Conservation (phyloP, 2,888 invertebrate genomes). For the Drosophila subsilvestris region DNA sequence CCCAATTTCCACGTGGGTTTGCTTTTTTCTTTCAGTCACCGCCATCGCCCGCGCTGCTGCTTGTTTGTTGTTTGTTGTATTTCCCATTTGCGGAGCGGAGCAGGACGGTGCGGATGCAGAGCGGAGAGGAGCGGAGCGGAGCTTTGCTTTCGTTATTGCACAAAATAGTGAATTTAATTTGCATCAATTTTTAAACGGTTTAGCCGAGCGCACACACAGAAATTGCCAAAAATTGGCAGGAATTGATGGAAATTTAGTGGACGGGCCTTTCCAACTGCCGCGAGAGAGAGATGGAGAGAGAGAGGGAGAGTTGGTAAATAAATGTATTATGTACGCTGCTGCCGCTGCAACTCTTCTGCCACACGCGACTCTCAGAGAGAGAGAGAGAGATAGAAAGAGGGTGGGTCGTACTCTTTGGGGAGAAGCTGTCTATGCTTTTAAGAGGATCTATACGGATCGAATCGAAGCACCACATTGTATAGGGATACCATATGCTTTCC, state of each 20-base stretch:
- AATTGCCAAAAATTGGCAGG: constrained; percentile 39
- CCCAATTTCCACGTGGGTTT: constrained; percentile 34
- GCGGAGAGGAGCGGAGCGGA: too few relatives aligned
- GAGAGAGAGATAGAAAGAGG: not conserved
- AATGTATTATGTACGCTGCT: constrained; percentile 29
- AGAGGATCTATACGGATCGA: not conserved
- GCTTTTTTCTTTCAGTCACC: not conserved
- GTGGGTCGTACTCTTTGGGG: not conserved
- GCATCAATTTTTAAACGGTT: constrained; percentile 45
- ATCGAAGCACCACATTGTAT: not conserved
- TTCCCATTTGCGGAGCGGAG: constrained; percentile 19
- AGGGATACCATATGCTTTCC: not conserved
- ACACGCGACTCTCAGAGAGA: not conserved
- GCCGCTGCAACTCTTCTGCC: not conserved
- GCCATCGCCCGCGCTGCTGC: not conserved
- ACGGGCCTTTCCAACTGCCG: not conserved
- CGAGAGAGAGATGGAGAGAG: not conserved
- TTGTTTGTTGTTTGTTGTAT: constrained; percentile 30
- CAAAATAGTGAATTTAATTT: constrained; percentile 46
- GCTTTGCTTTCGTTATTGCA: constrained; percentile 16
- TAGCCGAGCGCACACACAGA: constrained; percentile 37
- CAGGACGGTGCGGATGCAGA: not conserved
- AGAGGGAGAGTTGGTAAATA: constrained; percentile 28
- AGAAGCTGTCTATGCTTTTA: not conserved
- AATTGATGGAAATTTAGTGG: constrained; percentile 37